These are phyloP conservation scores for Brienomyrus brachyistius DNA, from an alignment of 2,113 vertebrate species.

Conservation along the genomic window DNA sequence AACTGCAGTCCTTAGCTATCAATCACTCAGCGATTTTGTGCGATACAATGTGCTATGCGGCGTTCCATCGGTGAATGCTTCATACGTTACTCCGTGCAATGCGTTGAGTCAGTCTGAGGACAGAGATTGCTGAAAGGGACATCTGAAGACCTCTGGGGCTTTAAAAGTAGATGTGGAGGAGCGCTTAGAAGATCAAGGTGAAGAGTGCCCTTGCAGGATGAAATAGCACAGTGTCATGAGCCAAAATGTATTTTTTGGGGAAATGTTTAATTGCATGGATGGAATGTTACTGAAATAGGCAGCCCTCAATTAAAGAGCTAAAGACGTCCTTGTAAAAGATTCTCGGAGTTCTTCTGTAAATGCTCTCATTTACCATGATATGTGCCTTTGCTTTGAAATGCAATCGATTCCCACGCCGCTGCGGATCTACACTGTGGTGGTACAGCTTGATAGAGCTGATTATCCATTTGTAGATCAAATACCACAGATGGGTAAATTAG, in stretches of 20 bases:
- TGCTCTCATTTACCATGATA: background rate
- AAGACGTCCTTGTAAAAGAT: background rate
- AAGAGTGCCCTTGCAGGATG: background rate
- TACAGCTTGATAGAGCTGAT: background rate
- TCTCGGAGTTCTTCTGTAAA: background rate
- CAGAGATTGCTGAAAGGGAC: background rate
- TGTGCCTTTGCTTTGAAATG: background rate
- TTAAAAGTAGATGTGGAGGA: background rate
- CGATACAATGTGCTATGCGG: background rate
- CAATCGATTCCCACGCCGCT: background rate
- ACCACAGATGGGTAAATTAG: background rate
- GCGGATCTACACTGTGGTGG: background rate
- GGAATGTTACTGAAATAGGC: background rate
- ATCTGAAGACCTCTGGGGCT: background rate
- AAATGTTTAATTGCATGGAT: background rate
- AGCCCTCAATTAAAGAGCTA: background rate
- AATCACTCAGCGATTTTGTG: background rate
- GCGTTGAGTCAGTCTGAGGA: background rate
- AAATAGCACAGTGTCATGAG: background rate
- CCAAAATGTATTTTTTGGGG: background rate
- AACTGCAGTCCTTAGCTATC: background rate
- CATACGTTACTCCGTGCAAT: background rate
- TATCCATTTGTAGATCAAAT: background rate
- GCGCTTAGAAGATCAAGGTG: background rate
- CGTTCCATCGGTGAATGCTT: background rate